Evolutionary conservation across 2,797 vertebrate genomes (phyloP).

Genomic region (Thaleichthys pacificus): DNA sequence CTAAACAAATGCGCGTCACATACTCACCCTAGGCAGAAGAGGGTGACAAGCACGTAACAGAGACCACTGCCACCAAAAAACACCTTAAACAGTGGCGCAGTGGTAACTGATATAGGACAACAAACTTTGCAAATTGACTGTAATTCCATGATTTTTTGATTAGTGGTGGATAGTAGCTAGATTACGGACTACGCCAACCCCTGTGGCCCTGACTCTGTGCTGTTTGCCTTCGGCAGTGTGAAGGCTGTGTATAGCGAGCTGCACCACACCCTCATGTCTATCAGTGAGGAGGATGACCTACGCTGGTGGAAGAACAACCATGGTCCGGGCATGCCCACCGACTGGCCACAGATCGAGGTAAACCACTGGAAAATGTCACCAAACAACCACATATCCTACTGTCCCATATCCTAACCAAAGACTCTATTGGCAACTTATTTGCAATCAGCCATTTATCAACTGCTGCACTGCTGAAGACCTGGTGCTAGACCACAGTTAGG

Average conservation of each 20-base stretch:
- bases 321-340: slow-evolving; percentile 82
- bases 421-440: not conserved
- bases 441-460: not conserved
- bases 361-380: no score
- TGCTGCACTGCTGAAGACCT: not conserved
- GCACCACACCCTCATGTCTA: slow-evolving; percentile 78
- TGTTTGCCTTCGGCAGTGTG: slow-evolving; percentile 61
- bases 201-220: not conserved
- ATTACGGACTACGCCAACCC: no score
- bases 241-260: slow-evolving; percentile 82
- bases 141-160: no score
- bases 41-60: no score
- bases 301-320: slow-evolving; percentile 83
- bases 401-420: not conserved
- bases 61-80: no score
- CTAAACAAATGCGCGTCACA: no score
- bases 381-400: not conserved
- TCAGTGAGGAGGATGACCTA: slow-evolving; percentile 80
- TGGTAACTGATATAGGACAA: no score
- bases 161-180: no score
- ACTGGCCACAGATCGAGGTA: slow-evolving; percentile 83
- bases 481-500: not conserved
- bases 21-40: no score
- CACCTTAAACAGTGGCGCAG: no score
- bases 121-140: no score